These are phyloP conservation scores for Parauchenoglanis punctatus DNA, from an alignment of 2,797 vertebrate species.

Conservation along the genomic window DNA sequence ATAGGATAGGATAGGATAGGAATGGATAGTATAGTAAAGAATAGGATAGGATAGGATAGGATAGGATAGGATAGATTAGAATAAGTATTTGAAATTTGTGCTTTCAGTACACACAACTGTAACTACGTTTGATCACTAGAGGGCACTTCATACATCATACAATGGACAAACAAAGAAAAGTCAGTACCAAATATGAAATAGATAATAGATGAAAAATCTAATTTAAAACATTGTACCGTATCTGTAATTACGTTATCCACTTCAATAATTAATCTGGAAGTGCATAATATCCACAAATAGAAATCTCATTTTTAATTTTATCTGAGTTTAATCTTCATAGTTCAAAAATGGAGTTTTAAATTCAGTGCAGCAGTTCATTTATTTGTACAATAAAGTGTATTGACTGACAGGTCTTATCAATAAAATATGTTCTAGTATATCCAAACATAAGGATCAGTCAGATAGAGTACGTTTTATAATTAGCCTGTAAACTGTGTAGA, in stretches of 20 bases:
- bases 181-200: neutral
- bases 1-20: too few species aligned
- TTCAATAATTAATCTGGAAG: neutral
- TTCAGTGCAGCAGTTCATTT: neutral
- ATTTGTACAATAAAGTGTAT: neutral
- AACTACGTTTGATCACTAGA: conserved; percentile 39
- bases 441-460: neutral
- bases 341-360: neutral
- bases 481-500: neutral
- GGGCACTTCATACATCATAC: conserved; percentile 31
- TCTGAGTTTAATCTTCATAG: neutral
- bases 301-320: neutral
- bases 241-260: neutral
- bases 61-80: too few species aligned
- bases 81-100: neutral
- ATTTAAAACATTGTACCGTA: neutral
- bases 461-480: too few species aligned
- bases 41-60: too few species aligned
- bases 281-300: neutral
- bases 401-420: neutral
- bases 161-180: conserved; percentile 18
- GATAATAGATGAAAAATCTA: neutral
- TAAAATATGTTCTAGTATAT: neutral
- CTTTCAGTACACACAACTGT: neutral
- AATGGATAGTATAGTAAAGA: too few species aligned